Evolutionary conservation across 2,888 invertebrate species (phyloP).

Genomic region (Harpalus rubripes): DNA sequence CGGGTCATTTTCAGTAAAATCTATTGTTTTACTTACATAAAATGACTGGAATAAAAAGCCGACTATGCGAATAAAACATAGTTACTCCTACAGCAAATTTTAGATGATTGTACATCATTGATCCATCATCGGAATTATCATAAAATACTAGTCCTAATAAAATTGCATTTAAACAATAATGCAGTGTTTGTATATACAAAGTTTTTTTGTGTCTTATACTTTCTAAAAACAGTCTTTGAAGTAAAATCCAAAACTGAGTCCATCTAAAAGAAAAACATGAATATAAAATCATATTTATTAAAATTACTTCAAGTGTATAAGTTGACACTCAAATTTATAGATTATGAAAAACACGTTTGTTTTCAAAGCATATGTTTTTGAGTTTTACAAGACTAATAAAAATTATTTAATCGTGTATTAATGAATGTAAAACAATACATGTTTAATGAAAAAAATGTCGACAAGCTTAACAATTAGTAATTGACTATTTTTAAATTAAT

Average conservation of each 20-base stretch:
- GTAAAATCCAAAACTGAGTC: conserved; percentile 78
- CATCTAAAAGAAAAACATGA: conserved; percentile 74
- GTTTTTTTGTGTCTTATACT: conserved; percentile 77
- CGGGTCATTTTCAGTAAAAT: neutral
- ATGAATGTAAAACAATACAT: too few species aligned
- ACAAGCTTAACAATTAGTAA: too few species aligned
- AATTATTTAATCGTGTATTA: too few species aligned
- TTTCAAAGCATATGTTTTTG: too few species aligned
- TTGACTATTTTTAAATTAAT: too few species aligned
- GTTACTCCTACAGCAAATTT: conserved; percentile 67
- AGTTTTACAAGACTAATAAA: too few species aligned
- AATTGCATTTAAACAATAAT: conserved; percentile 64
- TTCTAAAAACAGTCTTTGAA: conserved; percentile 78
- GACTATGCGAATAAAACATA: conserved; percentile 67
- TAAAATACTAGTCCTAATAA: conserved; percentile 65
- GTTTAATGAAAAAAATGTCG: too few species aligned
- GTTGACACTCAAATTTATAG: too few species aligned
- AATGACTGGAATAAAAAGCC: conserved; percentile 67
- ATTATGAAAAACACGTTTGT: too few species aligned
- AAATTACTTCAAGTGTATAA: too few species aligned
- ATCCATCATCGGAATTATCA: conserved; percentile 65
- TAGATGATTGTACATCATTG: conserved; percentile 67
- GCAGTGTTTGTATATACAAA: conserved; percentile 74
- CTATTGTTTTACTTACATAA: conserved; percentile 63
- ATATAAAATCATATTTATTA: too few species aligned